Conservation (phyloP, 2,888 invertebrate genomes). For the Trachelus tabidus region DNA sequence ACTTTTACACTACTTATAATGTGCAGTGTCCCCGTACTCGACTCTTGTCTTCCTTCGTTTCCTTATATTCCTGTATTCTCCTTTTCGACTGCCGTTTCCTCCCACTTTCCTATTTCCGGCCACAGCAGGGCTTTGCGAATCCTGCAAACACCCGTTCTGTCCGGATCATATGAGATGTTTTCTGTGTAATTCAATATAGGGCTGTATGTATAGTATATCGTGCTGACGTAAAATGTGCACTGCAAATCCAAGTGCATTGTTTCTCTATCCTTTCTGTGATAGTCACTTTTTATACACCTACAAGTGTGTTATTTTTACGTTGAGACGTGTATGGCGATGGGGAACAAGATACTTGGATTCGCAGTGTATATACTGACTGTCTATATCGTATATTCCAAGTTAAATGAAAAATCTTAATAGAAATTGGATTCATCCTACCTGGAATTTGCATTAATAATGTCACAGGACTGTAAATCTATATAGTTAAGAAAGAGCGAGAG, state of each 20-base stretch:
- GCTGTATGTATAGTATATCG: background rate
- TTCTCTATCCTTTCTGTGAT: too few relatives aligned
- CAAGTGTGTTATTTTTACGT: too few relatives aligned
- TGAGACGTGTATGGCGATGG: too few relatives aligned
- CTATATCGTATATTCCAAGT: background rate
- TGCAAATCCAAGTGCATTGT: too few relatives aligned
- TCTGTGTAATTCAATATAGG: background rate
- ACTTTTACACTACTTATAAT: background rate
- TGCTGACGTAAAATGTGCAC: background rate
- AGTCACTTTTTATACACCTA: too few relatives aligned
- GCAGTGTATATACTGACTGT: background rate
- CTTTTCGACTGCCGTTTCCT: background rate
- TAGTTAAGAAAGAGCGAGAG: background rate
- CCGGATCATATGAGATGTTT: background rate
- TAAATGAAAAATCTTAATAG: background rate
- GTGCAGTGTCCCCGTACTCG: background rate
- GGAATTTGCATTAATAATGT: background rate
- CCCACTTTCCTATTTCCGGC: background rate
- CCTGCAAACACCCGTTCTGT: background rate
- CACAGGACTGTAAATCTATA: background rate
- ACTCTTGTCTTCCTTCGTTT: background rate
- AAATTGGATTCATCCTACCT: background rate
- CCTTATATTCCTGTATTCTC: background rate
- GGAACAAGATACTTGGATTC: too few relatives aligned
- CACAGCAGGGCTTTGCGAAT: background rate